These are phyloP conservation scores for Stenolophus ochropezus DNA, from an alignment of 2,888 invertebrate species.

Conservation along the genomic window DNA sequence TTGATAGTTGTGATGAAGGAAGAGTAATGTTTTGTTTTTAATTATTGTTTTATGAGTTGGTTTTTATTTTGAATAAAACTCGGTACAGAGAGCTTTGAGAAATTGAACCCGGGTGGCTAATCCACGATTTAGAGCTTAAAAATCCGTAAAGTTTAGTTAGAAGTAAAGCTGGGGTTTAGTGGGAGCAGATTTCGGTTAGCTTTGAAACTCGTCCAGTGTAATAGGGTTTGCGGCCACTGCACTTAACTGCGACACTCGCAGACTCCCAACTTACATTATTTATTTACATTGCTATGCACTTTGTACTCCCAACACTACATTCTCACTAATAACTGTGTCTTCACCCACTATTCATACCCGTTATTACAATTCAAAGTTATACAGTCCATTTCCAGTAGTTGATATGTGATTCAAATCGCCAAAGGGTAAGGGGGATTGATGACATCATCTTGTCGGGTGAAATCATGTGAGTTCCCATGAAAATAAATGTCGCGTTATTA, in stretches of 20 bases:
- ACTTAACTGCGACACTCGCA: constrained; percentile 1
- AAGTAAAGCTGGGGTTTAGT: neutral
- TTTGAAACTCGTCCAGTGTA: neutral
- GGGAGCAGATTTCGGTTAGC: neutral
- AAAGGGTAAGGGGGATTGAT: no score
- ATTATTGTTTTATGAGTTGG: no score
- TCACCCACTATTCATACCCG: no score
- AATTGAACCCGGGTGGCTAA: neutral
- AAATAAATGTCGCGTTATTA: no score
- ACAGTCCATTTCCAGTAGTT: no score
- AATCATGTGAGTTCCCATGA: no score
- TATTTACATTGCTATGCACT: neutral
- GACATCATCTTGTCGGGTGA: no score
- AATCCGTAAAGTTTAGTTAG: neutral
- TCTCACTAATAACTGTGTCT: no score
- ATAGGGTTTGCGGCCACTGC: constrained; percentile 12
- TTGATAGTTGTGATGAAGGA: no score
- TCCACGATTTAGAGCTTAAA: neutral
- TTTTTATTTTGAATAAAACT: neutral
- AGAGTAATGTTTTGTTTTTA: no score
- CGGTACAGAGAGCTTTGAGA: neutral
- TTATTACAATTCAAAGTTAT: no score
- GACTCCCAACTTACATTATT: neutral
- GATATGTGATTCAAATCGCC: no score
- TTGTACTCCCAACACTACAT: neutral